A percentile compares a stretch with the other conserved stretches of the same genome.
Evolutionary conservation across 2,888 invertebrate genomes (phyloP).

Genomic region (Drosophila formosana): DNA sequence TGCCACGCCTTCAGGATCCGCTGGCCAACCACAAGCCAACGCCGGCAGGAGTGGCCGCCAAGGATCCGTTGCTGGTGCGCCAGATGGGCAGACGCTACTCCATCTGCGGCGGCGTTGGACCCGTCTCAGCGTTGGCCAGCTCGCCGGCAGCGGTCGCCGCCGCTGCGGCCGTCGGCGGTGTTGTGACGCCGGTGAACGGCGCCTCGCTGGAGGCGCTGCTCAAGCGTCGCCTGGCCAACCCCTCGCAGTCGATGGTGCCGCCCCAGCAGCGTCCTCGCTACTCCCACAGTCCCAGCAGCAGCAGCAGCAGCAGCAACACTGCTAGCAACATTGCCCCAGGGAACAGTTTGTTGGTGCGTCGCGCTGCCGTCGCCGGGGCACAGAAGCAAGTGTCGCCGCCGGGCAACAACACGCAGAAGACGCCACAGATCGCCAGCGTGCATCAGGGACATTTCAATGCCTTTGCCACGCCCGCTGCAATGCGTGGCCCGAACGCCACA

Average conservation of each 20-base stretch:
- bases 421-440: constrained; percentile 54
- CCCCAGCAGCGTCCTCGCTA: constrained; percentile 52
- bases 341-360: constrained; percentile 43
- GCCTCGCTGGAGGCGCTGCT: constrained; percentile 29
- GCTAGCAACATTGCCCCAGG: constrained; percentile 4
- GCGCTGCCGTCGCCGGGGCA: neutral
- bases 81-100: constrained; percentile 62
- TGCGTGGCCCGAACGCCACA: constrained; percentile 1
- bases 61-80: constrained; percentile 25
- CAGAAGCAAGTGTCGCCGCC: constrained; percentile 41
- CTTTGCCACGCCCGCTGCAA: constrained; percentile 42
- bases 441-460: constrained; percentile 21
- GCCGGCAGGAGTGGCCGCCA: neutral
- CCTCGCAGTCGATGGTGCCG: constrained; percentile 15
- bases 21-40: neutral
- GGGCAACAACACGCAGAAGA: constrained; percentile 24
- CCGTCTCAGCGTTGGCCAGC: neutral
- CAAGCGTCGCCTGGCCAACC: constrained; percentile 50
- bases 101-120: constrained; percentile 47
- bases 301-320: neutral
- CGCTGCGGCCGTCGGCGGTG: neutral
- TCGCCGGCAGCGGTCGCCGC: neutral
- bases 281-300: constrained; percentile 17
- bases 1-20: constrained; percentile 8
- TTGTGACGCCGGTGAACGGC: neutral